Evolutionary conservation across 2,888 invertebrate genomes (phyloP), one percentile per base, ranked within the genome.

Genomic region (Silvanus unidentatus): DNA sequence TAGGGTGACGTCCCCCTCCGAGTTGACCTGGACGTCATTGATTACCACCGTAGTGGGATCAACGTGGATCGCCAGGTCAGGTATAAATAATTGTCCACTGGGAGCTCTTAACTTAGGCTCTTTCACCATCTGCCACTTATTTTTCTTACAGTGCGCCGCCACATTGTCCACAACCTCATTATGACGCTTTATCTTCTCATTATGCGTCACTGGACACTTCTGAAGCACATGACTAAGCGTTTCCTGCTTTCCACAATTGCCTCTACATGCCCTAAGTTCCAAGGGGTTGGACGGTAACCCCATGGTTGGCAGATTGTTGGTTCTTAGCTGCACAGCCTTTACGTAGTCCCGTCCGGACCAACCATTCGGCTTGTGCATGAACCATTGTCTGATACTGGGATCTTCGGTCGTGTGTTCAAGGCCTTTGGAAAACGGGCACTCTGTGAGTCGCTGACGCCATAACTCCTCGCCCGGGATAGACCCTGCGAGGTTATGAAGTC

Each of bases 301-400:
- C 34, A 38, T 50, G 0, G 57, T 54, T 2, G 62, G 58, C 0
- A 62, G 50, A 12, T 46, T 37, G 41, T 54, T 59, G 0, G 46
- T 45, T 1, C 59, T 35, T 0, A 63, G 49, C 3, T 60, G 58
- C 0, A 61, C 41, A 0, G 58, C 56, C 6, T 49, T 40, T 1
- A 58, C 52, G 34, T 50, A 62, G 16, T 64, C 62, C 1, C 47
- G 30, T 0, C 59, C 58, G 1, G 53, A 43, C 62, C 62, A 62
- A 9, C 48, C 57, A 0, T 15, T 4, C 0, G 58, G 60, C 10
- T 43, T 50, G 10, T 29, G 2, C 8, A 13, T 28, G 13, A 39
- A 4, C 47, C 46, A 52, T 5, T 13, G 9, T 5, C 50, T 16
- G 27, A 46, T 48, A 0, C 47, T 41, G 1, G 40, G 11, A 32